Percentiles rank a stretch among this genome's conserved stretches.
These are phyloP conservation scores for Eueremaeus valkanovi DNA, from an alignment of 2,888 invertebrate species.

Conservation along the genomic window DNA sequence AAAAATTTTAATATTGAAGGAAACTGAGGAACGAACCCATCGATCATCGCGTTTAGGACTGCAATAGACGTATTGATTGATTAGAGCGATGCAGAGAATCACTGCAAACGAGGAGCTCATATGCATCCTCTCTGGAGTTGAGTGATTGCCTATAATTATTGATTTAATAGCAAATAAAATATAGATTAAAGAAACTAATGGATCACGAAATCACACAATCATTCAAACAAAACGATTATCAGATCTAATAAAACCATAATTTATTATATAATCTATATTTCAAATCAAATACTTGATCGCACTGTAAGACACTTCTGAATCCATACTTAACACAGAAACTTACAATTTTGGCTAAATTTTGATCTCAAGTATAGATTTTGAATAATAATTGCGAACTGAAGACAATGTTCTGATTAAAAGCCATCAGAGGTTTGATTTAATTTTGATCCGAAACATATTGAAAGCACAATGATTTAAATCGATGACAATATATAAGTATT, in stretches of 20 bases:
- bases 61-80: conserved; percentile 10
- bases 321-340: neutral
- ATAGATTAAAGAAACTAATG: neutral
- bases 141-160: conserved; percentile 10
- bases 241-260: neutral
- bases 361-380: conserved; percentile 1
- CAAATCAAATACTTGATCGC: neutral
- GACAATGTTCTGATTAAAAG: neutral
- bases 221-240: neutral
- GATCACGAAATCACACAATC: neutral
- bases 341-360: conserved; percentile 19
- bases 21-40: neutral
- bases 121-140: conserved; percentile 24
- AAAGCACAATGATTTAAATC: neutral
- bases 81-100: conserved; percentile 7
- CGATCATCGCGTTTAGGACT: conserved; percentile 1
- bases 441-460: neutral
- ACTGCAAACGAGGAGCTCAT: conserved; percentile 26
- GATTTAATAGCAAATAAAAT: neutral
- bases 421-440: neutral
- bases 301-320: neutral
- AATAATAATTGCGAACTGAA: neutral
- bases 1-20: neutral
- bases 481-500: neutral
- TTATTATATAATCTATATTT: neutral